These are phyloP conservation scores for Malachius bipustulatus DNA, from an alignment of 2,888 invertebrate species.

Conservation along the genomic window DNA sequence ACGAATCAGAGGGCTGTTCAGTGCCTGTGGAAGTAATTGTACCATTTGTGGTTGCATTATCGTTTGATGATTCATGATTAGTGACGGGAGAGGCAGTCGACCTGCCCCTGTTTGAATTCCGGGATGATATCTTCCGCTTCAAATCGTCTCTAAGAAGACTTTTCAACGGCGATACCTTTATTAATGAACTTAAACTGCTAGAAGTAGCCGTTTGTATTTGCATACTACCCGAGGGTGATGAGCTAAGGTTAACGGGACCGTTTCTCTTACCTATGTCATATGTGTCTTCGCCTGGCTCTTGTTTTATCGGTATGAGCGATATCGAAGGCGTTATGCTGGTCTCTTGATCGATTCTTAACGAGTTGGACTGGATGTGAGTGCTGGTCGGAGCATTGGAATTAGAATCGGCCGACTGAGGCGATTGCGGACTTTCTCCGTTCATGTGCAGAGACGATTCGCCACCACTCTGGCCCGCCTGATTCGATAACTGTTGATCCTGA, in stretches of 20 bases:
- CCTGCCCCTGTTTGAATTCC: conserved; percentile 38
- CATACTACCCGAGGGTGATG: conserved; percentile 30
- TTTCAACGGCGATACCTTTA: conserved; percentile 75
- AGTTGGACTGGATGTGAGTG: conserved; percentile 43
- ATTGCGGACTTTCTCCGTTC: conserved; percentile 60
- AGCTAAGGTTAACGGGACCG: conserved; percentile 33
- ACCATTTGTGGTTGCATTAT: conserved; percentile 36
- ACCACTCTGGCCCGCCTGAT: conserved; percentile 30
- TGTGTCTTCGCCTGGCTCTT: conserved; percentile 44
- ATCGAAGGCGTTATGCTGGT: conserved; percentile 70
- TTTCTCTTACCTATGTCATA: conserved; percentile 34
- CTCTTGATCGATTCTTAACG: conserved; percentile 36
- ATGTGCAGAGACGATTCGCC: conserved; percentile 40
- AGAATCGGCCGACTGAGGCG: conserved; percentile 72
- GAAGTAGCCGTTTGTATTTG: conserved; percentile 46
- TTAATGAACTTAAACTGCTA: conserved; percentile 62
- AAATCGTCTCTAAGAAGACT: conserved; percentile 74
- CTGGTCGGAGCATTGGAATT: conserved; percentile 63
- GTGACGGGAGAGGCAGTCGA: conserved; percentile 35
- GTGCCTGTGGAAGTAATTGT: conserved; percentile 65
- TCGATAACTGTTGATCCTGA: conserved; percentile 12
- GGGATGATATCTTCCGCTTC: conserved; percentile 64
- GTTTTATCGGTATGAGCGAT: conserved; percentile 76
- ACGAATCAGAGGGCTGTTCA: conserved; percentile 39
- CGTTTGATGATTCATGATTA: conserved; percentile 38